Conservation (phyloP, 2,797 vertebrate species). For the Sparidentex hasta region DNA sequence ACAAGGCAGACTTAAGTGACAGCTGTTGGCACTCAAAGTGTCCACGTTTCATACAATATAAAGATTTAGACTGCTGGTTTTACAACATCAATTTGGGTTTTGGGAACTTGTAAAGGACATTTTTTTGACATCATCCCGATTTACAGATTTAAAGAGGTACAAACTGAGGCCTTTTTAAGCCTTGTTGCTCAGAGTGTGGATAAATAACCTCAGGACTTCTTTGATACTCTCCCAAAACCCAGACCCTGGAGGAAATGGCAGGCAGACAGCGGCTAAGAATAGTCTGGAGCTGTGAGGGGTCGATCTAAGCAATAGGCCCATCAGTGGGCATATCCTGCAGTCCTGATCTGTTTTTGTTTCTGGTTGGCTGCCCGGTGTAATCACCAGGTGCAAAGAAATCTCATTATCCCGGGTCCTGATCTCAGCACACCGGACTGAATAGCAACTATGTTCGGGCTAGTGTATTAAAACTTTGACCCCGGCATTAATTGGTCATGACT, state of each 20-base stretch:
- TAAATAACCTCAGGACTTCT: constrained; percentile 18
- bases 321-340: constrained; percentile 69
- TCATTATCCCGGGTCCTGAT: constrained; percentile 83
- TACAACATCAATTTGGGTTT: background rate
- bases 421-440: constrained; percentile 65
- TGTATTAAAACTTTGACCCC: constrained; percentile 81
- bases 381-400: constrained; percentile 82
- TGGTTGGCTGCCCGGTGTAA: constrained; percentile 77
- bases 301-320: constrained; percentile 57
- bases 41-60: no score
- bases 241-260: constrained; percentile 45
- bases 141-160: background rate
- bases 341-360: constrained; percentile 73
- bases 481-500: constrained; percentile 76
- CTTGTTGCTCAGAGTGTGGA: constrained; percentile 19
- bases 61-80: background rate
- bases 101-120: background rate
- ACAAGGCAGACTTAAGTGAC: background rate
- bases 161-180: constrained; percentile 16
- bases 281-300: constrained; percentile 47
- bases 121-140: background rate
- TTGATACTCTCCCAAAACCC: constrained; percentile 45
- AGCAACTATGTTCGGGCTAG: constrained; percentile 63
- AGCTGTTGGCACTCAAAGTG: no score
- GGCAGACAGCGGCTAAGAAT: constrained; percentile 61